Conservation (phyloP, 1,140 invertebrate species). For the Cydia splendana region DNA sequence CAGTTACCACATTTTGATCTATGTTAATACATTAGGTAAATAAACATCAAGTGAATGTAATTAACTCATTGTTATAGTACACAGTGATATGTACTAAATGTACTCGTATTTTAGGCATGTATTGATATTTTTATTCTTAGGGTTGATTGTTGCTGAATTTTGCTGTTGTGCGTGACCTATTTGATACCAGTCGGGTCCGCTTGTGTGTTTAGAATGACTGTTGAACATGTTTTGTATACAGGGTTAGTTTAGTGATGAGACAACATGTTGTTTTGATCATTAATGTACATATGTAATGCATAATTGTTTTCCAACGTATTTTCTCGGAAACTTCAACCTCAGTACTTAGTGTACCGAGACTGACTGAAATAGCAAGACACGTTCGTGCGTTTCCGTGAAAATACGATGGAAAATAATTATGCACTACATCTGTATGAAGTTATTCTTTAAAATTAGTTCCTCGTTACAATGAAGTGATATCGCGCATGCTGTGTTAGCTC, state of each 20-base stretch:
- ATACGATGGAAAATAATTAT: no score
- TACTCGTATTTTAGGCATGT: slow-evolving; percentile 24
- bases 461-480: slow-evolving; percentile 28
- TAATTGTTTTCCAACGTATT: no score
- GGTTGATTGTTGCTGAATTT: slow-evolving; percentile 12
- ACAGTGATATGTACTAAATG: slow-evolving; percentile 29
- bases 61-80: slow-evolving; percentile 17
- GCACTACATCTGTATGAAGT: background rate
- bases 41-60: slow-evolving; percentile 13
- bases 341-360: no score
- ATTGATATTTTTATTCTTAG: slow-evolving; percentile 30
- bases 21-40: background rate
- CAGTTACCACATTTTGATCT: slow-evolving; percentile 22
- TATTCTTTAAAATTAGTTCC: slow-evolving; percentile 5
- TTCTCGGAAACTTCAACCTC: no score
- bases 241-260: slow-evolving; percentile 20
- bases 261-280: background rate
- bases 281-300: background rate
- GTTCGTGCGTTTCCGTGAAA: no score
- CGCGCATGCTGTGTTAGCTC: slow-evolving; percentile 51
- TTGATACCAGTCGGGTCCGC: slow-evolving; percentile 10
- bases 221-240: slow-evolving; percentile 16
- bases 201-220: slow-evolving; percentile 14
- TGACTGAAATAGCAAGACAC: no score
- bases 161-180: background rate